Base-by-base conservation (phyloP, 2,888 invertebrate genomes). In the Amphipoea oculea region DNA sequence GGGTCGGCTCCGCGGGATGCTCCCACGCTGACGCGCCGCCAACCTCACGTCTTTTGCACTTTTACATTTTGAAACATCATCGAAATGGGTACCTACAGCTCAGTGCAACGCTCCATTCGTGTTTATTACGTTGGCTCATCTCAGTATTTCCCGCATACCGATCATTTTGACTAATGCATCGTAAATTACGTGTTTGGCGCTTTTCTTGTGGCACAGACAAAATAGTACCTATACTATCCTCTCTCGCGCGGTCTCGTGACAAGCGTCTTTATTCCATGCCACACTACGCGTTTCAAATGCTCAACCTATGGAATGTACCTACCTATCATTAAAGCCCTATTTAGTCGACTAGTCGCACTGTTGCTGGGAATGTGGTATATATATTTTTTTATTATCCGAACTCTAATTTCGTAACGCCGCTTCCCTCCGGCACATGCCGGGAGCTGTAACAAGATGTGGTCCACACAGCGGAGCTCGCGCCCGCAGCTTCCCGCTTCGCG, bases 21-120 rank as follows among this genome's bases (percentile, higher is more conserved):
- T 92, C 91, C 88, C 92, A 92, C 92, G 92, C 89, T 69, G 85
- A 66, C 75, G 76, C 79, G 79, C 66, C 73, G 74, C 70, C 45
- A 76, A 63, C 71, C 80, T 86, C 89, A 87, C 84, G 87, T 87
- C 84, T 86, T 63, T 51, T 86, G 88, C 88, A 90, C 89, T 90
- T 91, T 91, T 90, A 88, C 85, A 90, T 89, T 88, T 84, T 82
- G 76, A 85, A 87, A 76, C 84, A 79, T 87, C 82, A 81, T 76
- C 84, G 69, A 83, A 89, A 84, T 83, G 73, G 74, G 62, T 82
- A 82, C 82, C 76, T 81, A 78, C 72, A 78, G 51, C 82, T 54
- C 40, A 79, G 60, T 73, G 57, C 66, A 66, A 79, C 62, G 66
- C 72, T 76, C 57, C 63, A 51, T 83, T 82, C 76, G 75, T 68